These are phyloP conservation scores for Drosophila crucigera DNA, from an alignment of 2,888 invertebrate species.

Conservation along the genomic window DNA sequence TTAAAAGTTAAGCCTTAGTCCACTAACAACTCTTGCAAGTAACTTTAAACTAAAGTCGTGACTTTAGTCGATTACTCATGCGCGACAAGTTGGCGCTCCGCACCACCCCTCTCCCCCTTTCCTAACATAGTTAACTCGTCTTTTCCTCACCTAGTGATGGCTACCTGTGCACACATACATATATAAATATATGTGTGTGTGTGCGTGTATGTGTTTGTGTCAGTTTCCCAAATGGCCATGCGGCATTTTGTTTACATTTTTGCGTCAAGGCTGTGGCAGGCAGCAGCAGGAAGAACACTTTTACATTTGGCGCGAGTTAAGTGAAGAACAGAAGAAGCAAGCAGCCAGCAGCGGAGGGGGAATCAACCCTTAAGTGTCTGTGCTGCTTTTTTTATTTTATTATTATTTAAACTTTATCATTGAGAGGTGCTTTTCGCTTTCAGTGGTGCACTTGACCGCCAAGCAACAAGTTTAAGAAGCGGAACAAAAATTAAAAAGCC, in stretches of 20 bases:
- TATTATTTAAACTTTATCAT: constrained; percentile 63
- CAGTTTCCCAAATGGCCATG: constrained; percentile 54
- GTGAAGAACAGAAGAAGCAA: constrained; percentile 29
- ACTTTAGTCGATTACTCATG: constrained; percentile 72
- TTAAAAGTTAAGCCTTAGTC: not conserved
- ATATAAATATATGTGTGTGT: not conserved
- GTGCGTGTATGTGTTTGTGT: constrained; percentile 19
- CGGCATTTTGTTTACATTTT: constrained; percentile 75
- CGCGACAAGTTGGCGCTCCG: constrained; percentile 52
- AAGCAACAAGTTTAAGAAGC: constrained; percentile 68
- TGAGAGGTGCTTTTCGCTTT: constrained; percentile 62
- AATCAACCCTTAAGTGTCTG: constrained; percentile 45
- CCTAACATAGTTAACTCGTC: constrained; percentile 10
- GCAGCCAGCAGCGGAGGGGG: not conserved
- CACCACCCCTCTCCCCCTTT: not conserved
- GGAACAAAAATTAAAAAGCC: constrained; percentile 55
- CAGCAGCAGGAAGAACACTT: constrained; percentile 29
- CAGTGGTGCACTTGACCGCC: constrained; percentile 71
- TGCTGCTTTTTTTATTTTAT: constrained; percentile 22
- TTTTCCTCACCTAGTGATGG: constrained; percentile 11
- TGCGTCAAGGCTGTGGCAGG: constrained; percentile 52
- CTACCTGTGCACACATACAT: constrained; percentile 6
- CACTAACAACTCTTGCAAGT: not conserved
- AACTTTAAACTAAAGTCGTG: constrained; percentile 54
- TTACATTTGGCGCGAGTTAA: constrained; percentile 43